A percentile compares a stretch with the other conserved stretches of the same genome.
phyloP scores from a whole-genome alignment of 2,113 vertebrate species.

The Bos taurus region DNA sequence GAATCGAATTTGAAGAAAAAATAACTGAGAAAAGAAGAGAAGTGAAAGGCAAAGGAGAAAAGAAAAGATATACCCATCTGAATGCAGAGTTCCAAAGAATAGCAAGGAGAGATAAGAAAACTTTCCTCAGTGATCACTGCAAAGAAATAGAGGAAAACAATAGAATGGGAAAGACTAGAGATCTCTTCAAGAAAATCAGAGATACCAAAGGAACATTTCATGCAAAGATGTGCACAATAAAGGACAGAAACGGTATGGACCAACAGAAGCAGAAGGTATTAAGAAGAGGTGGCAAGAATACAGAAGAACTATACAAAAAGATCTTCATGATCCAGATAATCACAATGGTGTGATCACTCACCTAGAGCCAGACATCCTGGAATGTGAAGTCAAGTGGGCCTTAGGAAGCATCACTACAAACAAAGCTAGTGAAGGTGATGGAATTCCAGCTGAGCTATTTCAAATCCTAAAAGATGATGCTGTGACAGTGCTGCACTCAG shows the following conservation, averaged over 20 bases:
- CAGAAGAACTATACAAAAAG: background rate
- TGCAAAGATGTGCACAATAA: background rate
- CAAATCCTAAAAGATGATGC: background rate
- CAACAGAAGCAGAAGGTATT: background rate
- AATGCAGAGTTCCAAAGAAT: background rate
- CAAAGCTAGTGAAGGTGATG: background rate
- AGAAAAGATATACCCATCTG: background rate
- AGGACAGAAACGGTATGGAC: background rate
- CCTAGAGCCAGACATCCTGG: background rate
- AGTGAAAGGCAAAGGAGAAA: background rate
- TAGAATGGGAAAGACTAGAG: background rate
- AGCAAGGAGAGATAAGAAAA: too few species aligned
- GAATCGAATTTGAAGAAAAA: background rate
- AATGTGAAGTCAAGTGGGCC: background rate
- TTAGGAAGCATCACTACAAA: background rate
- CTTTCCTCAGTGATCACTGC: background rate
- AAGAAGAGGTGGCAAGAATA: background rate
- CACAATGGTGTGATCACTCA: background rate
- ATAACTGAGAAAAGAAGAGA: background rate
- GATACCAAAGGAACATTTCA: background rate
- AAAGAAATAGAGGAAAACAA: background rate
- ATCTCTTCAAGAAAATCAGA: background rate
- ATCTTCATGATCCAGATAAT: fast-evolving
- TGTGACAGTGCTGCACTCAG: background rate
- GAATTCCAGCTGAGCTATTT: background rate